Evolutionary conservation across 2,797 vertebrate species (phyloP), one percentile per base, ranked within the genome.

Genomic region (Sciurus carolinensis): DNA sequence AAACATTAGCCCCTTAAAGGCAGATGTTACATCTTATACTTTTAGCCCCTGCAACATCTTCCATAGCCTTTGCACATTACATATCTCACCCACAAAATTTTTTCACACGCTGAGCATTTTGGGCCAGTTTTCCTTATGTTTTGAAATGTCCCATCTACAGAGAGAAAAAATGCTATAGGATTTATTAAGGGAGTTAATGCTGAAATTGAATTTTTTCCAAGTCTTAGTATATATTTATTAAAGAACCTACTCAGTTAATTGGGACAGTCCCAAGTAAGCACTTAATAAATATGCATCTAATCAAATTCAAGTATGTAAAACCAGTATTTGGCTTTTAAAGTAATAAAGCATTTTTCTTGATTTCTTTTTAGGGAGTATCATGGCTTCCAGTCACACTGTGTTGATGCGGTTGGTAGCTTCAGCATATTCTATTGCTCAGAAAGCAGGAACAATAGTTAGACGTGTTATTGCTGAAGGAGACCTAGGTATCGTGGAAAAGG

Each of bases 401-500:
- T 86, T 99, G 13, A 99, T 99, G 99, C 98, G 99, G 9, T 98
- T 99, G 96, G 98, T 99, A 72, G 99, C 99, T 77, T 99, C 99
- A 0, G 99, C 99, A 0, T 99, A 99, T 93, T 97, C 98, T 0
- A 98, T 99, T 59, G 99, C 99, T 0, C 99, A 99, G 72, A 99
- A 99, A 98, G 99, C 99, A 15, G 99, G 99, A 10, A 92, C 97
- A 33, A 99, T 99, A 26, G 99, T 99, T 79, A 99, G 99, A 93
- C 99, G 97, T 17, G 99, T 99, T 24, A 99, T 99, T 96, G 98
- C 99, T 62, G 98, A 98, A 82, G 99, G 99, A 97, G 99, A 99
- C 36, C 99, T 99, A 79, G 99, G 98, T n/a, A 99, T 99, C 42
- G 99, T 99, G 94, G 99, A 99, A 94, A 99, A 99, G 99, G 99